Evolutionary conservation across 64 coral and sea anemone species (phyloP).

Genomic region (Porites australiensis): DNA sequence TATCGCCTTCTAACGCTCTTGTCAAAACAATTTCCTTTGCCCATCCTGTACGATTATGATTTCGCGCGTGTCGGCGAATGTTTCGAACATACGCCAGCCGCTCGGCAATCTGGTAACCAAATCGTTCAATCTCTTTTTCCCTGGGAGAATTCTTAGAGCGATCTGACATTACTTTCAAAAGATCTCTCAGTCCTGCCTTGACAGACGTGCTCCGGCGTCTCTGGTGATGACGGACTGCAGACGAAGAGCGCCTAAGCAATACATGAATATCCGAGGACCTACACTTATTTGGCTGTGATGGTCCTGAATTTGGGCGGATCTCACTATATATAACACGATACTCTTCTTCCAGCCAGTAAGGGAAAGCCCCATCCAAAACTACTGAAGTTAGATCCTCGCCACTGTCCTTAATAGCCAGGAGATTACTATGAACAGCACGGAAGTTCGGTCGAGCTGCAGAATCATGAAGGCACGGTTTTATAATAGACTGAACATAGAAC

Average conservation of each 20-base stretch:
- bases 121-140: constrained; percentile 67
- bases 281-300: not conserved
- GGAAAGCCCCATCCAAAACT: constrained; percentile 61
- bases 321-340: not conserved
- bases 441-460: constrained; percentile 48
- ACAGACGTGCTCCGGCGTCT: not conserved
- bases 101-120: constrained; percentile 65
- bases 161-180: constrained; percentile 57
- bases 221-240: not conserved
- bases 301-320: not conserved
- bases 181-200: constrained; percentile 5
- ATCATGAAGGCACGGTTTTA: constrained; percentile 61
- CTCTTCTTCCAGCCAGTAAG: constrained; percentile 31
- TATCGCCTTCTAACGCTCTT: constrained; percentile 75
- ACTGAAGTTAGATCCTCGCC: constrained; percentile 34
- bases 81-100: constrained; percentile 52
- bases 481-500: constrained; percentile 45
- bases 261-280: not conserved
- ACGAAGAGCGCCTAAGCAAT: constrained; percentile 14
- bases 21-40: constrained; percentile 75
- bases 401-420: constrained; percentile 1
- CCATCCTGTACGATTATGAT: constrained; percentile 62
- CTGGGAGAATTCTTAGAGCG: constrained; percentile 20
- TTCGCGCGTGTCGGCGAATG: constrained; percentile 37
- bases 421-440: constrained; percentile 3